phyloP scores from a whole-genome alignment of 2,113 vertebrate genomes.

The Crotophaga sulcirostris region DNA sequence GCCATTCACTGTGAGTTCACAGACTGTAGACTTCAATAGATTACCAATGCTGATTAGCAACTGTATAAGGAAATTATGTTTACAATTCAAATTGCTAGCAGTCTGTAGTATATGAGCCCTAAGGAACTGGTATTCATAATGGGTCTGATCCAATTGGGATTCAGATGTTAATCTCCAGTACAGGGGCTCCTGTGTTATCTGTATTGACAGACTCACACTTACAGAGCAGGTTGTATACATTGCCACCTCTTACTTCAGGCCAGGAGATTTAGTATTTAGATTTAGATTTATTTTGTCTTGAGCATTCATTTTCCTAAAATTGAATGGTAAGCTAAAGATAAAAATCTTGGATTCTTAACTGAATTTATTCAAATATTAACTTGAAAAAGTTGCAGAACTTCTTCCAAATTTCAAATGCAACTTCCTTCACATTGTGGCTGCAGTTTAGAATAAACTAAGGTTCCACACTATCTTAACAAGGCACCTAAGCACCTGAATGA shows the following conservation, averaged over 20 bases:
- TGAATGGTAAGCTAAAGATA: background rate
- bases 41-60: constrained; percentile 3
- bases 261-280: background rate
- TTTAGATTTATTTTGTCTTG: background rate
- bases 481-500: background rate
- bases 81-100: background rate
- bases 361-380: background rate
- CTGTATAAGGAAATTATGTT: background rate
- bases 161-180: background rate
- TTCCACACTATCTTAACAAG: background rate
- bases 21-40: background rate
- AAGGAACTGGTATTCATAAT: background rate
- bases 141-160: background rate
- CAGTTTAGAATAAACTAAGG: background rate
- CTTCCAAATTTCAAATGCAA: background rate
- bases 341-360: background rate
- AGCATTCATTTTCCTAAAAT: background rate
- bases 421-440: background rate
- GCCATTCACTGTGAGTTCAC: background rate
- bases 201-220: background rate
- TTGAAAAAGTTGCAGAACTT: background rate
- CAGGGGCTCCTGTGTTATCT: background rate
- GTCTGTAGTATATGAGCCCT: background rate
- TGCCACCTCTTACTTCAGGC: background rate
- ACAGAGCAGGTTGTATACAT: background rate